Base-by-base conservation (phyloP, 2,797 vertebrate genomes). In the Enteromius unitaeniatus region DNA sequence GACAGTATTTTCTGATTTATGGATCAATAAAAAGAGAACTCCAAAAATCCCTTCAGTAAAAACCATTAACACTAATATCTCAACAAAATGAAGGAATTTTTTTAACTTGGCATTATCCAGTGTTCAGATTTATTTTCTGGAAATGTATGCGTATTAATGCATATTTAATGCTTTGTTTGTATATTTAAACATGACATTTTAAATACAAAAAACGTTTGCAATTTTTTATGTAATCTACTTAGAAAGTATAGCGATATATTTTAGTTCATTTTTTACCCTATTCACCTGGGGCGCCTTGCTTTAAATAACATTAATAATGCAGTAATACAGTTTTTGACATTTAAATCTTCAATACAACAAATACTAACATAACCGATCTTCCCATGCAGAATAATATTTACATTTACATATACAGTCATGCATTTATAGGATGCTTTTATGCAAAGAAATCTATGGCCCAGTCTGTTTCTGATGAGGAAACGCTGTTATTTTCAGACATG, bases 401-500 rank as follows among this genome's bases (percentile, higher is more conserved):
- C 7, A 28, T 49, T 26, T 26, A 60, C 58, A 60, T 26, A 14
- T 3, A 53, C 45, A 42, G 2, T 5, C 40, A 42, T 42, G 9
- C 1, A 7, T 42, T 42, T 34, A 74, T 28, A 19, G 3, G 5
- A 55, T 4, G 28, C 26, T 34, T 28, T 49, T 8, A 19, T 19
- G 19, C 26, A 21, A 1, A 34, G 73, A 5, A 17, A 76, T 79
- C 42, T 51, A 34, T 0, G 28, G 2, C 5, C 2, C 0, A 3
- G 26, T 74, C 9, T 2, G 51, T 40, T 42, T 76, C 34, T 76
- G 31, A 76, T n/a, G 49, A 55, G 17, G 28, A 70, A 45, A 42
- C 31, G 69, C 37, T 78, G 82, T 85, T 55, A 47, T 84, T 88
- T 85, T 65, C 79, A 79, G 68, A 67, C 86, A 64, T 28, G 19